Conservation (phyloP, 1,140 invertebrate species). For the Brachionus rubens region DNA sequence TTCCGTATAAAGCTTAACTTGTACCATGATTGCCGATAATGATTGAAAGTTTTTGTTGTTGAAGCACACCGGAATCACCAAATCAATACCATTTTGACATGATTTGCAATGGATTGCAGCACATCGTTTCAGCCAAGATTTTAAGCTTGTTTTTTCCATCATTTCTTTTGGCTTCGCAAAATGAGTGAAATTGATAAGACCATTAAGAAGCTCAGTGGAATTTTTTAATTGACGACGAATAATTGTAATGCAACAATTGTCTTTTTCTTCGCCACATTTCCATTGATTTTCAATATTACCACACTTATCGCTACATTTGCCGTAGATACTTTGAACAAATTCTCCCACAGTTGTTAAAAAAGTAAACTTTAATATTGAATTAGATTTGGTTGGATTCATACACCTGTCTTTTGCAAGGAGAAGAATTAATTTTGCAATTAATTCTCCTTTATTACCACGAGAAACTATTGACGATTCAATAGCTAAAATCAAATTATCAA, state of each 20-base stretch:
- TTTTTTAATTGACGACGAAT: constrained; percentile 4
- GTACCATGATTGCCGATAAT: constrained; percentile 10
- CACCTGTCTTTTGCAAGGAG: not conserved
- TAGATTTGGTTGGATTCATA: not conserved
- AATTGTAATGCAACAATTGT: not conserved
- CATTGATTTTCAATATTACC: not conserved
- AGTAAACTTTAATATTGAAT: not conserved
- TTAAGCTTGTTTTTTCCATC: not conserved
- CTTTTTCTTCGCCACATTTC: not conserved
- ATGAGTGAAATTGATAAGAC: constrained; percentile 17
- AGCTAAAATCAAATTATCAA: not conserved
- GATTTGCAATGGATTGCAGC: not conserved
- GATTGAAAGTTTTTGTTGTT: not conserved
- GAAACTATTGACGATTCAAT: not conserved
- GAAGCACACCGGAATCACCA: not conserved
- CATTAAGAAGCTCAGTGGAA: not conserved
- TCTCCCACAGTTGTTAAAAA: not conserved
- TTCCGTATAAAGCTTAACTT: not conserved
- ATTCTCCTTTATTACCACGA: not conserved
- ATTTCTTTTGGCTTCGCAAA: not conserved
- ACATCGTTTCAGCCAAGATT: not conserved
- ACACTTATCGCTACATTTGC: not conserved
- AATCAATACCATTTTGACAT: not conserved
- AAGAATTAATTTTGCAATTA: constrained; percentile 28
- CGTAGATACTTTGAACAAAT: not conserved